Conservation (phyloP, 2,113 vertebrate genomes). For the Aphelocoma coerulescens region DNA sequence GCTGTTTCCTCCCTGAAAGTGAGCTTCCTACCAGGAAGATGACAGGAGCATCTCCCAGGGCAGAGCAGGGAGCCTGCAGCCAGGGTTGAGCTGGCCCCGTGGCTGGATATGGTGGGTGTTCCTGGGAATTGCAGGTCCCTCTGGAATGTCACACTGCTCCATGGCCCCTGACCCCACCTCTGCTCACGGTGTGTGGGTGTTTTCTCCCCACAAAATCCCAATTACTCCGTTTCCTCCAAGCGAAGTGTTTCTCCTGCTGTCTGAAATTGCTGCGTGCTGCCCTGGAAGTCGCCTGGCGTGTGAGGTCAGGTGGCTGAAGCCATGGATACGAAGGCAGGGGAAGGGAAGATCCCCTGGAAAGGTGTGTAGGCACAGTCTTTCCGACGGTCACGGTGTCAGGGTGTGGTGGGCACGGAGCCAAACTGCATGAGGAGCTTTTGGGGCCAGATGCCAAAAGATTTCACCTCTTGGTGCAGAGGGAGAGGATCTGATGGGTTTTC, state of each 20-base stretch:
- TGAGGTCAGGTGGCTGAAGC: not conserved
- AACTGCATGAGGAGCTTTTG: not conserved
- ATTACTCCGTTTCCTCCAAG: fast-evolving
- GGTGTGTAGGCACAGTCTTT: not conserved
- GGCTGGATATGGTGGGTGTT: not conserved
- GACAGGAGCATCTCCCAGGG: fast-evolving
- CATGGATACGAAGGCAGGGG: fast-evolving
- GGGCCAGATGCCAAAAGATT: not conserved
- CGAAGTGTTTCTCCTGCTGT: fast-evolving
- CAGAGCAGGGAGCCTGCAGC: not conserved
- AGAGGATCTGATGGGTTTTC: not conserved
- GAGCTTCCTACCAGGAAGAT: not conserved
- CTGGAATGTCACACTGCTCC: fast-evolving
- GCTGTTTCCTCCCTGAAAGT: not conserved
- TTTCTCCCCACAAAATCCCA: fast-evolving
- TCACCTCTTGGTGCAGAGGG: not conserved
- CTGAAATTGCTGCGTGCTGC: not conserved
- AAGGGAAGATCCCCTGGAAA: not conserved
- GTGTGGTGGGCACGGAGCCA: not conserved
- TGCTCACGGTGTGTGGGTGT: fast-evolving
- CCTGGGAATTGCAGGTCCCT: not conserved
- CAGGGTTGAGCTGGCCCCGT: not conserved
- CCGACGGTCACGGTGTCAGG: too few relatives aligned
- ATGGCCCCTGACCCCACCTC: not conserved
- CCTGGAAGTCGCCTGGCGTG: not conserved